These are phyloP conservation scores for Eumacrocentrus americanus DNA, from an alignment of 2,888 invertebrate species.

Conservation along the genomic window DNA sequence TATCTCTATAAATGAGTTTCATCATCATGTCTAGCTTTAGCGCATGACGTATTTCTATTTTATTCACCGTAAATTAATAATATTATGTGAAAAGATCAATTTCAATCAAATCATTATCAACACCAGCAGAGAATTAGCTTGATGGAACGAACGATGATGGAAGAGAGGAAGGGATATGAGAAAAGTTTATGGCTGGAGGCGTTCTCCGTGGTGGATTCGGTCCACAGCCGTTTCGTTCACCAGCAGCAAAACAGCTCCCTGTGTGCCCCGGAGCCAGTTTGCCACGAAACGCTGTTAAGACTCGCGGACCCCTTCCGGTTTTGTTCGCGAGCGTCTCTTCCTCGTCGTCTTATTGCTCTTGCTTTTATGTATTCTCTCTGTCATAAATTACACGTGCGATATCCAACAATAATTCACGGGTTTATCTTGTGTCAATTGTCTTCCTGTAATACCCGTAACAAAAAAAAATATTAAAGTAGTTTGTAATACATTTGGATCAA, in stretches of 20 bases:
- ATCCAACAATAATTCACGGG: conserved; percentile 14
- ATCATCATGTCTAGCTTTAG: no score
- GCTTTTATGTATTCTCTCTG: not conserved
- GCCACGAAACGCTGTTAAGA: conserved; percentile 24
- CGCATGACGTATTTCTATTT: no score
- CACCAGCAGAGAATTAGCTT: not conserved
- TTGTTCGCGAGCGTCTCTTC: no score
- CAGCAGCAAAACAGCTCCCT: conserved; percentile 26
- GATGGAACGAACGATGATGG: conserved; percentile 10
- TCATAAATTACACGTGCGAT: not conserved
- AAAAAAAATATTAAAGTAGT: not conserved
- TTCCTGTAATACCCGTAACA: no score
- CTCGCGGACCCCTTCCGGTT: conserved; percentile 38
- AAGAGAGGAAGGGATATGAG: conserved; percentile 6
- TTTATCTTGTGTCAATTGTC: not conserved
- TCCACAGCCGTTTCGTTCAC: conserved; percentile 35
- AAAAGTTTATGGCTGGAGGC: conserved; percentile 20
- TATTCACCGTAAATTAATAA: no score
- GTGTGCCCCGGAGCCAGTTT: conserved; percentile 44
- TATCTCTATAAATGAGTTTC: no score
- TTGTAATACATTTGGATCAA: no score
- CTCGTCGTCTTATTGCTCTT: no score
- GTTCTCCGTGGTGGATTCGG: conserved; percentile 17
- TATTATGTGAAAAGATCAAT: no score
- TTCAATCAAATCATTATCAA: not conserved